Evolutionary conservation across 2,888 invertebrate species (phyloP), one percentile per base, ranked within the genome.

Genomic region (Sericinus montela): DNA sequence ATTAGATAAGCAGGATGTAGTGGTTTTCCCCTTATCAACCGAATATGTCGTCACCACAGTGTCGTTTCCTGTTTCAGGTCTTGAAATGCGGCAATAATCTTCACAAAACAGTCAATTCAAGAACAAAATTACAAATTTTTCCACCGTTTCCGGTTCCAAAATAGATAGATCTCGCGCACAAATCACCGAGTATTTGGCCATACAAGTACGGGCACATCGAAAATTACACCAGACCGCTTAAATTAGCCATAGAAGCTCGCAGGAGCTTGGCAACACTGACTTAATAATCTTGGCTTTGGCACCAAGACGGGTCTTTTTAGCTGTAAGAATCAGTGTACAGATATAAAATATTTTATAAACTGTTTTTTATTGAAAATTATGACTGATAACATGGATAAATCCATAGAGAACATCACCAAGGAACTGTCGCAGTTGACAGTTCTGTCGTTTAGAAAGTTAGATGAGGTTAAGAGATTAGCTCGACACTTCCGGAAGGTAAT

Each of bases 71-170:
- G 45, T 71, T 86, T 40, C 87, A 88, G 87, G 80, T 87, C 85
- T 85, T 87, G 86, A 83, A 67, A 86, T 86, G 87, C 84, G 82
- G 81, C 83, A 75, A 82, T 73, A 77, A 67, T 73, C 69, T 56
- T 53, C 65, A 62, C 65, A 59, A 68, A 71, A 49, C 54, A 56
- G 54, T 59, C 50, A 30, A 52, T 53, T 59, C 45, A 60, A 49
- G 36, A 53, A 60, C 53, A 60, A 65, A 69, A 59, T 54, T 59
- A 63, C 56, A 23, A 50, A 19, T 34, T 39, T 19, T 25, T 14
- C 34, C 10, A 16, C 15, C 19, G 14, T 13, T 42, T 45, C 50
- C 41, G 52, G 43, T 36, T 45, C 48, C 43, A 44, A 54, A 45
- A 48, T 52, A 16, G 5, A 19, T n/a, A 28, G 3, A 45, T 6